These are phyloP conservation scores for Aplodontia rufa DNA, from an alignment of 2,113 vertebrate genomes.

Conservation along the genomic window DNA sequence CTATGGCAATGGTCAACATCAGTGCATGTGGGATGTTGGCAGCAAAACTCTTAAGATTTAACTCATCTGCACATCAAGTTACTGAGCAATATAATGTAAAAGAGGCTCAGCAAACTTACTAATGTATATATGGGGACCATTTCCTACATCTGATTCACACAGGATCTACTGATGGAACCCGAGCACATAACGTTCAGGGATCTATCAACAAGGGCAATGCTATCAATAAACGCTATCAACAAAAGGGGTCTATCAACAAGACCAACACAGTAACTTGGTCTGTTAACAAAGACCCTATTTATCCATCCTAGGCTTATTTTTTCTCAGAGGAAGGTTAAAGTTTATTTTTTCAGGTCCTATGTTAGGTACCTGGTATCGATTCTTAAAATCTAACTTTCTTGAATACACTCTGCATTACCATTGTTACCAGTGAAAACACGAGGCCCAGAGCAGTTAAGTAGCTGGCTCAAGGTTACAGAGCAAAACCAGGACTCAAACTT, in stretches of 20 bases:
- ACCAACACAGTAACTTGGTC: accelerated
- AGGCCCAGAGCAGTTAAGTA: neutral
- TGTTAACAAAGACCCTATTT: neutral
- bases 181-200: accelerated
- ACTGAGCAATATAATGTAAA: neutral
- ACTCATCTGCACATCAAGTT: neutral
- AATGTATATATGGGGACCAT: accelerated
- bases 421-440: neutral
- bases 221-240: too few relatives aligned
- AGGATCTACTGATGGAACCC: neutral
- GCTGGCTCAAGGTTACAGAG: neutral
- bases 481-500: neutral
- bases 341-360: neutral
- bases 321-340: neutral
- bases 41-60: neutral
- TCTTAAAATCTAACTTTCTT: neutral
- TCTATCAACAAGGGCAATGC: accelerated
- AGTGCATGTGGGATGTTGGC: neutral
- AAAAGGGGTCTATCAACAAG: neutral
- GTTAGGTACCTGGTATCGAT: neutral
- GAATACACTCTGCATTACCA: neutral
- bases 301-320: neutral
- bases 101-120: neutral
- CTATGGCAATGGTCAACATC: too few relatives aligned
- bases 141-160: neutral